A percentile compares a stretch with the other conserved stretches of the same genome.
These are phyloP conservation scores for Microcebus griseorufus DNA, from an alignment of 2,113 vertebrate genomes.

Conservation along the genomic window DNA sequence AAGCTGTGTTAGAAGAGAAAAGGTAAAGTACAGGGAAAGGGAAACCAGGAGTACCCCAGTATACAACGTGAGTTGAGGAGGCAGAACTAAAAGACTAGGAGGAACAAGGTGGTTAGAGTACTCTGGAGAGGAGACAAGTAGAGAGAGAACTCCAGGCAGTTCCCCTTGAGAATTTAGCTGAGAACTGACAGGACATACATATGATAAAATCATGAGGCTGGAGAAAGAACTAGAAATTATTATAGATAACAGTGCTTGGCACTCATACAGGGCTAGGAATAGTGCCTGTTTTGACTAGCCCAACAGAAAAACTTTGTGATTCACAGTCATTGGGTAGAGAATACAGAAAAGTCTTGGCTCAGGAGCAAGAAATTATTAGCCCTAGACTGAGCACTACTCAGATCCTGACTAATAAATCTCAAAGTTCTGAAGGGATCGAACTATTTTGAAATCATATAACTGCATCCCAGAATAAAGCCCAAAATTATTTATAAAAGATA, in stretches of 20 bases:
- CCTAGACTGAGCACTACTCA: not conserved
- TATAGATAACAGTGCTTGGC: not conserved
- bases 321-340: not conserved
- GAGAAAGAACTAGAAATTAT: not conserved
- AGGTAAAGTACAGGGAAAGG: not conserved
- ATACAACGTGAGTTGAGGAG: not conserved
- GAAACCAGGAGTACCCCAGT: not conserved
- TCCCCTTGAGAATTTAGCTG: not conserved
- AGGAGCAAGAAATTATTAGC: not conserved
- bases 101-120: not conserved
- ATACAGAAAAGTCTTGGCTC: not conserved
- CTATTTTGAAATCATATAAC: not conserved
- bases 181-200: not conserved
- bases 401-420: not conserved
- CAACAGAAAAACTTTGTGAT: not conserved
- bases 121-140: not conserved
- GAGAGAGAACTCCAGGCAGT: not conserved
- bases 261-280: not conserved
- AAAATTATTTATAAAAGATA: slow-evolving; percentile 28
- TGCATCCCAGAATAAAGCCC: not conserved
- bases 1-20: not conserved
- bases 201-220: not conserved
- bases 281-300: not conserved
- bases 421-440: not conserved
- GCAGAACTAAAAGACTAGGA: not conserved